phyloP scores from a whole-genome alignment of 1,140 invertebrate species.

The Micrasema minimum region DNA sequence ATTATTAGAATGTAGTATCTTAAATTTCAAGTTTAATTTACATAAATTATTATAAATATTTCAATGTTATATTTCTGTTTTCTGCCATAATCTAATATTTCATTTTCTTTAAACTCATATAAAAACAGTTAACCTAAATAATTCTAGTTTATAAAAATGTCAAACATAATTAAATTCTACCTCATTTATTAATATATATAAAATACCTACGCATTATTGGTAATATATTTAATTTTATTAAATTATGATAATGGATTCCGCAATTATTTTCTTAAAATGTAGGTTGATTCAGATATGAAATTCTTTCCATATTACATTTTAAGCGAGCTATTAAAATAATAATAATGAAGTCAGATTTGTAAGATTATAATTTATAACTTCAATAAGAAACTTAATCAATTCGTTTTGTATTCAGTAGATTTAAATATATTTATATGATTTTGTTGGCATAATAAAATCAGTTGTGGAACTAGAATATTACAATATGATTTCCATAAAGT shows the following conservation, averaged over 20 bases:
- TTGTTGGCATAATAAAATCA: slow-evolving; percentile 31
- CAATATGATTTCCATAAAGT: slow-evolving; percentile 36
- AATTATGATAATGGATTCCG: not conserved
- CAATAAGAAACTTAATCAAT: slow-evolving; percentile 22
- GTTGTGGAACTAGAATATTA: slow-evolving; percentile 36
- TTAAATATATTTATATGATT: slow-evolving; percentile 39
- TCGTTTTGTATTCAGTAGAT: slow-evolving; percentile 29
- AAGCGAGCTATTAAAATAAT: not conserved
- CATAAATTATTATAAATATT: no score
- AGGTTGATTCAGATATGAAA: no score
- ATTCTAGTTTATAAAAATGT: not conserved
- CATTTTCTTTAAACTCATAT: not conserved
- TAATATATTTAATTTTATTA: not conserved
- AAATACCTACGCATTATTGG: not conserved
- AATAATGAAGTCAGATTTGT: not conserved
- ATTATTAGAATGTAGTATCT: no score
- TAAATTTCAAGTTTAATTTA: no score
- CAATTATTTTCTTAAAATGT: not conserved
- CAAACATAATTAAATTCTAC: not conserved
- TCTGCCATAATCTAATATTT: no score
- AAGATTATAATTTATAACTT: slow-evolving; percentile 19
- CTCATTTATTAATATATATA: not conserved
- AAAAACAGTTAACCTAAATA: not conserved
- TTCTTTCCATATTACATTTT: not conserved
- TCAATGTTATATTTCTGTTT: no score